A percentile compares a stretch with the other conserved stretches of the same genome.
phyloP scores from a whole-genome alignment of 2,797 vertebrate genomes.

The Schizopygopsis pylzovi region DNA sequence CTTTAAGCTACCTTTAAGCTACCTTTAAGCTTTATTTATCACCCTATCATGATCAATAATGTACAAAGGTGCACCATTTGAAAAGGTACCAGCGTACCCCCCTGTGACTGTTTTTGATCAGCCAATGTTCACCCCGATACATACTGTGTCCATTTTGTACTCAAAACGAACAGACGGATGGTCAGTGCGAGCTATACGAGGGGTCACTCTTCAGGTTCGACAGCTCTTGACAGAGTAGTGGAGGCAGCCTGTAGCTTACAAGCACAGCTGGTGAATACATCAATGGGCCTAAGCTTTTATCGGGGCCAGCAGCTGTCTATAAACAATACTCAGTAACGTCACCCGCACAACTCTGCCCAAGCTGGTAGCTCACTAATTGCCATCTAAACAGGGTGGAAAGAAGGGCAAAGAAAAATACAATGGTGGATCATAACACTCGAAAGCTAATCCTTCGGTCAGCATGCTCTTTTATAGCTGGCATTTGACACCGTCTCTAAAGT shows the following conservation, averaged over 20 bases:
- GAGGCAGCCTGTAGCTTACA: slow-evolving; percentile 47
- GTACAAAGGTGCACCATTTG: not conserved
- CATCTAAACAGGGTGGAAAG: slow-evolving; percentile 68
- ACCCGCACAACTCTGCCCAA: slow-evolving; percentile 63
- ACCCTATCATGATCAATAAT: not conserved
- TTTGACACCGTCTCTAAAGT: slow-evolving; percentile 63
- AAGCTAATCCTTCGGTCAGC: slow-evolving; percentile 55
- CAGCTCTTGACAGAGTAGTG: slow-evolving; percentile 46
- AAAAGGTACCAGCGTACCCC: not conserved
- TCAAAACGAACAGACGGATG: not conserved
- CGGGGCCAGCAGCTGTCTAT: slow-evolving; percentile 73
- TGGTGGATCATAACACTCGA: slow-evolving; percentile 64
- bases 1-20: not conserved
- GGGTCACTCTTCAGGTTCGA: slow-evolving; percentile 14
- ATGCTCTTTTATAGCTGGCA: slow-evolving; percentile 66
- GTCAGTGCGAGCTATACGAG: not conserved
- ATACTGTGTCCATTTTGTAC: not conserved
- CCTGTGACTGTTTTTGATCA: not conserved
- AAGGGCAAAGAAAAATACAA: slow-evolving; percentile 73
- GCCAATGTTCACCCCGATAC: not conserved
- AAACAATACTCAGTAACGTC: slow-evolving; percentile 68
- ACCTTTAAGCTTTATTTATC: not conserved
- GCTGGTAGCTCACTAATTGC: slow-evolving; percentile 71
- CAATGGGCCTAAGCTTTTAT: slow-evolving; percentile 66
- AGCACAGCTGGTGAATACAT: slow-evolving; percentile 70